Percentiles rank a stretch among this genome's conserved stretches.
phyloP scores from a whole-genome alignment of 2,113 vertebrate genomes.

The Motacilla alba region DNA sequence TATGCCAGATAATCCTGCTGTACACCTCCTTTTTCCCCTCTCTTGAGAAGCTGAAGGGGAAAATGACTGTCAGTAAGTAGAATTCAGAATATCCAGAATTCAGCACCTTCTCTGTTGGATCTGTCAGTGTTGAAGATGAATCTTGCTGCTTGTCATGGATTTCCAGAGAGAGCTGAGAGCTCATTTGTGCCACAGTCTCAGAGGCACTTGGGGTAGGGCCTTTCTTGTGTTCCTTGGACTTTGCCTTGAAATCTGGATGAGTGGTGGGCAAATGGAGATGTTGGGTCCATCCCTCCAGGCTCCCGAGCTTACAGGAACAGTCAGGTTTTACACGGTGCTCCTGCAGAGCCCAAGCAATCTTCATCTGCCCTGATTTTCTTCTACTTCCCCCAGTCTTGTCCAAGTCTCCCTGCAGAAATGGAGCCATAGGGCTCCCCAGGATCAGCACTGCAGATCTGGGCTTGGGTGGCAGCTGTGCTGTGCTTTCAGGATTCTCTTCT shows the following conservation, averaged over 20 bases:
- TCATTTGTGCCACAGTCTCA: rapidly evolving
- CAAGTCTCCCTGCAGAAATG: neutral
- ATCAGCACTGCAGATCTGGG: rapidly evolving
- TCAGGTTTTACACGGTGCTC: neutral
- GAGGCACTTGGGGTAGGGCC: neutral
- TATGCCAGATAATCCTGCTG: neutral
- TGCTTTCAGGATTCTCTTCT: neutral
- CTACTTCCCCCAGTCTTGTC: neutral
- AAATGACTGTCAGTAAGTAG: neutral
- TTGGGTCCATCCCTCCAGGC: neutral
- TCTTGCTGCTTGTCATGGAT: neutral
- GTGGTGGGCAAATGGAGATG: neutral
- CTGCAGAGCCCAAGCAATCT: neutral
- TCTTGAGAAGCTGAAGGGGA: neutral
- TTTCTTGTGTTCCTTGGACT: neutral
- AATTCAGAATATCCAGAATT: neutral
- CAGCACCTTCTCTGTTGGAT: neutral
- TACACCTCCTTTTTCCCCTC: neutral
- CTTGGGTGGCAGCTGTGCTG: neutral
- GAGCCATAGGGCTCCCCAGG: neutral
- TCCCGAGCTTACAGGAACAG: neutral
- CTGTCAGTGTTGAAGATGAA: neutral
- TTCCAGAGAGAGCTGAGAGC: neutral
- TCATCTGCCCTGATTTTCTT: neutral
- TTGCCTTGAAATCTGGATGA: neutral